Evolutionary conservation across 2,797 vertebrate species (phyloP), one percentile per base, ranked within the genome.

Genomic region (Eulemur rubriventer): DNA sequence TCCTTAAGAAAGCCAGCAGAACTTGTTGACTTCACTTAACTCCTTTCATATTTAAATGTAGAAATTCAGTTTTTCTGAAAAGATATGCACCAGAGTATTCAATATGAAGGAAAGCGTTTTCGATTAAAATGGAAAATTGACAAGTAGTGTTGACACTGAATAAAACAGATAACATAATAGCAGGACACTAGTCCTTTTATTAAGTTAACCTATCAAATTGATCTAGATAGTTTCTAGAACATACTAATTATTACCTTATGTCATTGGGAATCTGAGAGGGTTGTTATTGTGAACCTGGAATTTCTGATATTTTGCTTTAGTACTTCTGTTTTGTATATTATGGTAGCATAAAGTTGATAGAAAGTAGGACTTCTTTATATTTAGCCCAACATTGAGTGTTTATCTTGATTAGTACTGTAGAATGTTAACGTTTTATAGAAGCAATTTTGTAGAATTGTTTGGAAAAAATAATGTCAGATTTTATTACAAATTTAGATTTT

Each of bases 401-500:
- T 97, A 79, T 82, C 76, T 91, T 96, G 5, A 89, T 91, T 92
- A 86, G 16, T 79, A 5, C 22, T 5, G 13, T 55, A 28, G 20
- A 91, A 80, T 78, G 18, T 91, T 61, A 79, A n/a, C 6, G 50
- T 90, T 95, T 94, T 89, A 18, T 90, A 17, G 52, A 83, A 92
- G 91, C 35, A 96, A 76, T 90, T 93, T 91, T 93, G 12, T 93
- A 83, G 22, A 86, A 38, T 93, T 95, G 16, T 79, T 95, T 83
- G 50, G 14, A 75, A 93, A 84, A 82, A 57, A 55, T 89, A 72
- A 38, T 80, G 22, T 84, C 81, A 89, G 4, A 38, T 95, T 97
- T 89, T 85, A 97, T 88, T 43, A 46, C 30, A 48, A 84, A 33
- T 16, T 82, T 95, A 67, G 22, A 97, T 98, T 97, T 92, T 94